Percentiles rank a stretch among this genome's conserved stretches.
phyloP scores from a whole-genome alignment of 2,888 invertebrate species.

The Apamea monoglypha region DNA sequence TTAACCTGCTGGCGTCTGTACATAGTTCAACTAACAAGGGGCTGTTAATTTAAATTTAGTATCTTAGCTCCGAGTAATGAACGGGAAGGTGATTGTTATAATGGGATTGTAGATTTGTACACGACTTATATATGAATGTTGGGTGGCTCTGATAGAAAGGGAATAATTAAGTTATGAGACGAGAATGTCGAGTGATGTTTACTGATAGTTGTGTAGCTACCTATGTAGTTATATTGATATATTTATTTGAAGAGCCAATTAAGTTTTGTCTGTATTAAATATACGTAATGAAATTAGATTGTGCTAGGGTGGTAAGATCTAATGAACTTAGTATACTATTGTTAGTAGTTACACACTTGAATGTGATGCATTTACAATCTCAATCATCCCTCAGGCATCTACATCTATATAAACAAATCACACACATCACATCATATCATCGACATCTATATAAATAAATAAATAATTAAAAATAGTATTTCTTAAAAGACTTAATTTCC shows the following conservation, averaged over 20 bases:
- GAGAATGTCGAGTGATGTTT: conserved; percentile 24
- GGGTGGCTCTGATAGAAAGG: conserved; percentile 51
- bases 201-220: conserved; percentile 17
- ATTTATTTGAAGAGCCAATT: conserved; percentile 33
- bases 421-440: too few species aligned
- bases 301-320: background rate
- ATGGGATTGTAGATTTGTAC: conserved; percentile 85
- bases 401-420: too few species aligned
- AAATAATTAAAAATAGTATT: background rate
- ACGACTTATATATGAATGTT: conserved; percentile 49
- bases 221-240: background rate
- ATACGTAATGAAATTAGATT: background rate
- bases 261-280: conserved; percentile 7
- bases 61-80: conserved; percentile 88
- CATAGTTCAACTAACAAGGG: conserved; percentile 88
- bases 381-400: too few species aligned
- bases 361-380: background rate
- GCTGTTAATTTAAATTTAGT: conserved; percentile 90
- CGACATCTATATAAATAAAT: too few species aligned
- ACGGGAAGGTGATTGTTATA: conserved; percentile 89
- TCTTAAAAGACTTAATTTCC: background rate
- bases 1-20: conserved; percentile 30
- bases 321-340: background rate
- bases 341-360: background rate
- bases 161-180: conserved; percentile 65